Conservation (phyloP, 2,888 invertebrate genomes). For the Lymantria monacha region DNA sequence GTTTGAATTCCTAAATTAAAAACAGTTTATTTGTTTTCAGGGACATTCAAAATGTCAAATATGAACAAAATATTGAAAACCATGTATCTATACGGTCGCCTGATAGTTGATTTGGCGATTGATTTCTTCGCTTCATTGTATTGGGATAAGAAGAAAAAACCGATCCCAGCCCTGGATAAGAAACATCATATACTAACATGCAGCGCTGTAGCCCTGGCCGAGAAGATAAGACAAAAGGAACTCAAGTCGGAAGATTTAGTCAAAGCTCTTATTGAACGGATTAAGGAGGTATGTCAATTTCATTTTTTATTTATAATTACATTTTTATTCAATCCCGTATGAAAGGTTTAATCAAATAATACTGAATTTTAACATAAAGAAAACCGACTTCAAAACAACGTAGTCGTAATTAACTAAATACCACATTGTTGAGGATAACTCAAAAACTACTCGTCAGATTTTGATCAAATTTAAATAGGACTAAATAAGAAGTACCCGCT, state of each 20-base stretch:
- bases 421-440: no score
- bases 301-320: neutral
- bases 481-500: no score
- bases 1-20: no score
- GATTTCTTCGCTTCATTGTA: conserved; percentile 68
- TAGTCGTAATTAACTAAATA: no score
- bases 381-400: no score
- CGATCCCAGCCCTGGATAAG: conserved; percentile 59
- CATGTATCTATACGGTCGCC: conserved; percentile 45
- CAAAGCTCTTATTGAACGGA: conserved; percentile 87
- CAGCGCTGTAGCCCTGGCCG: conserved; percentile 86
- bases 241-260: conserved; percentile 88
- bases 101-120: conserved; percentile 55
- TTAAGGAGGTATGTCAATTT: conserved; percentile 81
- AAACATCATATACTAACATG: conserved; percentile 67
- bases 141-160: conserved; percentile 59
- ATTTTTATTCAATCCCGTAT: no score
- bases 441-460: no score
- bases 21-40: no score
- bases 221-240: conserved; percentile 83
- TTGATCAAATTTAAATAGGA: no score
- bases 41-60: neutral
- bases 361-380: no score
- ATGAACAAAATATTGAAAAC: conserved; percentile 25
- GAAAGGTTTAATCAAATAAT: no score